A percentile compares a stretch with the other conserved stretches of the same genome.
These are phyloP conservation scores for Melanotus villosus DNA, from an alignment of 2,888 invertebrate genomes.

Conservation along the genomic window DNA sequence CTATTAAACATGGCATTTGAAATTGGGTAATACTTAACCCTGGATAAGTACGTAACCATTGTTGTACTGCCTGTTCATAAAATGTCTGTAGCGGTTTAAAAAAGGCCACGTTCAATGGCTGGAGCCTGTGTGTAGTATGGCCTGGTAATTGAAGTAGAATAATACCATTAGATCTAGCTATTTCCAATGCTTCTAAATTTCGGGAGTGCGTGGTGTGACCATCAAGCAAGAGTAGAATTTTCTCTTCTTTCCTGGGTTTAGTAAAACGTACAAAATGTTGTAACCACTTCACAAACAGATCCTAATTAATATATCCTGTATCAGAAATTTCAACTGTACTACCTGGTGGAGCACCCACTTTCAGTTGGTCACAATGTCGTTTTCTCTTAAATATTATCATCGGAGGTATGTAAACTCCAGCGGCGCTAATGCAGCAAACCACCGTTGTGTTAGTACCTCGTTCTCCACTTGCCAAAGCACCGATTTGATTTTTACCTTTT, in stretches of 20 bases:
- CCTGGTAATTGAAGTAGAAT: conserved; percentile 52
- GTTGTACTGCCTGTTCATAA: conserved; percentile 39
- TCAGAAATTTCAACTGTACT: conserved; percentile 38
- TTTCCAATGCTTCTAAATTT: conserved; percentile 48
- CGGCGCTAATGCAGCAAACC: conserved; percentile 48
- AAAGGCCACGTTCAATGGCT: conserved; percentile 52
- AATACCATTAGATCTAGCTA: conserved; percentile 51
- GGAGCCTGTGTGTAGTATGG: conserved; percentile 55
- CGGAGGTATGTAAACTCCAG: conserved; percentile 45
- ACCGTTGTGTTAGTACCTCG: conserved; percentile 50
- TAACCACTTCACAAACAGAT: conserved; percentile 51
- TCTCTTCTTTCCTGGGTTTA: conserved; percentile 31
- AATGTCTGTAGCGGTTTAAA: conserved; percentile 48
- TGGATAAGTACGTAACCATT: not conserved
- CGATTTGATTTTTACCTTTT: conserved; percentile 42
- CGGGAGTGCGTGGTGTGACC: conserved; percentile 44
- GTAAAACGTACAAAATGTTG: conserved; percentile 47
- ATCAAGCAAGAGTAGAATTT: conserved; percentile 40
- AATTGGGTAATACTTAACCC: no score
- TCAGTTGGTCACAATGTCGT: conserved; percentile 3
- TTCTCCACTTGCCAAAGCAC: conserved; percentile 47
- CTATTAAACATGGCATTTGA: no score
- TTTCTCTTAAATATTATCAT: conserved; percentile 47
- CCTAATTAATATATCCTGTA: conserved; percentile 50
- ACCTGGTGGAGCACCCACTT: conserved; percentile 15